Evolutionary conservation across 2,888 invertebrate genomes (phyloP).

Genomic region (Agriopis aurantiaria): DNA sequence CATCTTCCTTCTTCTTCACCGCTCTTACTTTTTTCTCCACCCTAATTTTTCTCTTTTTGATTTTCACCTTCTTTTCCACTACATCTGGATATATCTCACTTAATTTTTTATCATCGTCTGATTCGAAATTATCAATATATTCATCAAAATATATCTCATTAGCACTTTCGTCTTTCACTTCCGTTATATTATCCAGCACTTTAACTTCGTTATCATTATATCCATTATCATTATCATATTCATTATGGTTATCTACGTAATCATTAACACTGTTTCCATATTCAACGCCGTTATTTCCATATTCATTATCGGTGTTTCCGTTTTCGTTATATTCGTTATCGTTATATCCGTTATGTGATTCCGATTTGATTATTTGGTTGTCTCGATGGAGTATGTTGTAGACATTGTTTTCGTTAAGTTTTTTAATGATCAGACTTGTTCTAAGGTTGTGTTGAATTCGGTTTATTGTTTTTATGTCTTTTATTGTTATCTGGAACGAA

Average conservation of each 20-base stretch:
- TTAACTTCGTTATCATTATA: conserved; percentile 13
- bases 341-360: conserved; percentile 33
- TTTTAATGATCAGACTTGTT: conserved; percentile 55
- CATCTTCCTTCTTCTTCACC: conserved; percentile 11
- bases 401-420: conserved; percentile 55
- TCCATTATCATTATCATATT: conserved; percentile 16
- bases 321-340: conserved; percentile 19
- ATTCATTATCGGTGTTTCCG: conserved; percentile 20
- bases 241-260: conserved; percentile 8
- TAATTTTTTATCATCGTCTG: conserved; percentile 64
- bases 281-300: conserved; percentile 8
- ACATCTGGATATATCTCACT: conserved; percentile 63
- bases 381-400: conserved; percentile 56
- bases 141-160: conserved; percentile 70
- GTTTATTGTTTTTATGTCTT: conserved; percentile 66
- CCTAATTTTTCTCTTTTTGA: conserved; percentile 49
- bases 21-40: conserved; percentile 48
- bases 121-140: conserved; percentile 60
- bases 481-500: conserved; percentile 64
- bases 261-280: conserved; percentile 1
- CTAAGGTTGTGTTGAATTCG: conserved; percentile 53
- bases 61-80: conserved; percentile 46
- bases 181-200: conserved; percentile 28
- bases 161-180: conserved; percentile 61
- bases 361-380: conserved; percentile 49